Percentiles rank a stretch among this genome's conserved stretches.
phyloP scores from a whole-genome alignment of 2,113 vertebrate species.

The Crotalus viridis region DNA sequence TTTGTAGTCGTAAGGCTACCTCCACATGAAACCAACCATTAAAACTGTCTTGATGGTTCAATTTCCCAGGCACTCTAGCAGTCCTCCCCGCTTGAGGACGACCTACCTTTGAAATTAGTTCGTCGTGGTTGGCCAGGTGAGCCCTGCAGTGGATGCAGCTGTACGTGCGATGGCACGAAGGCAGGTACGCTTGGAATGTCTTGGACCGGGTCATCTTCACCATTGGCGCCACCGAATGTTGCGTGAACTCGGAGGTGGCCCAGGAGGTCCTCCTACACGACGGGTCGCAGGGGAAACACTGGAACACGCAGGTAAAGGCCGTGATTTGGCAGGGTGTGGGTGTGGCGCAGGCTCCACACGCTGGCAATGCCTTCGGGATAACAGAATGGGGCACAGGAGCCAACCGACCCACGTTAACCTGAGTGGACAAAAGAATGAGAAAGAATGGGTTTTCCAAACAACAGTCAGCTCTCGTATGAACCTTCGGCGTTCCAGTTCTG shows the following conservation, averaged over 20 bases:
- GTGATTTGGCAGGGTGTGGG: slow-evolving; percentile 84
- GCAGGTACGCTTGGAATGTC: slow-evolving; percentile 98
- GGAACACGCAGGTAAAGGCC: slow-evolving; percentile 99
- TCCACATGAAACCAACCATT: neutral
- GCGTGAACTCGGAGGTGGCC: slow-evolving; percentile 85
- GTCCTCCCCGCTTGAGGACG: neutral
- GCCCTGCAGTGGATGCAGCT: slow-evolving; percentile 99
- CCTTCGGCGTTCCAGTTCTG: no score
- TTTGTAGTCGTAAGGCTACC: neutral
- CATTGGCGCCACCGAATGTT: slow-evolving; percentile 84
- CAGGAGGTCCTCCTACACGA: slow-evolving; percentile 95
- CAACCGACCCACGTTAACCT: slow-evolving; percentile 49
- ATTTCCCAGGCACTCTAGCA: neutral
- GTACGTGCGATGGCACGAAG: slow-evolving; percentile 96
- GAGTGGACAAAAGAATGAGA: neutral
- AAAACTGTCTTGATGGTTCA: neutral
- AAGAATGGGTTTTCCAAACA: neutral
- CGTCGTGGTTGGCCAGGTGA: slow-evolving; percentile 97
- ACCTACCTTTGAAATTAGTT: slow-evolving; percentile 97
- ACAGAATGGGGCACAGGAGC: slow-evolving; percentile 22
- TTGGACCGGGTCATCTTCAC: slow-evolving; percentile 99
- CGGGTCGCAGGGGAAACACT: slow-evolving; percentile 98
- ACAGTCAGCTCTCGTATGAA: rapidly evolving
- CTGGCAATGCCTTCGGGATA: slow-evolving; percentile 69
- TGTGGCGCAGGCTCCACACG: slow-evolving; percentile 89